These are phyloP conservation scores for Morinoia aosen DNA, from an alignment of 2,888 invertebrate species.

Conservation along the genomic window DNA sequence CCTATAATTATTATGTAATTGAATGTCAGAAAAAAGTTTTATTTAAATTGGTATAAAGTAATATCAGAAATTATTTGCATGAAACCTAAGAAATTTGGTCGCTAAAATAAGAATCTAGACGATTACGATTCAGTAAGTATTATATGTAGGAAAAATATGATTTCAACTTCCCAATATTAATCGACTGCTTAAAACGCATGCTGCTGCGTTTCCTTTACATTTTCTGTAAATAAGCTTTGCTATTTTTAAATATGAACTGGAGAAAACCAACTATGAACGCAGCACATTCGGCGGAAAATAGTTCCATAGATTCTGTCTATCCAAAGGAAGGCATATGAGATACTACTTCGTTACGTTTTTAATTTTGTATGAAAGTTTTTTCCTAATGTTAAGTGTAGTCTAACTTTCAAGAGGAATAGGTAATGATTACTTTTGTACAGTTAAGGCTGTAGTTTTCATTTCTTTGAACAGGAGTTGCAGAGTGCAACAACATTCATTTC, in stretches of 20 bases:
- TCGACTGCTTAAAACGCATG: background rate
- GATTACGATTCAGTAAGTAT: background rate
- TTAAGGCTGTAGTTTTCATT: background rate
- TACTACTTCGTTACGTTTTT: background rate
- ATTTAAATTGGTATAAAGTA: background rate
- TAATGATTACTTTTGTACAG: conserved; percentile 4
- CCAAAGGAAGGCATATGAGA: background rate
- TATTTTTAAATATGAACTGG: background rate
- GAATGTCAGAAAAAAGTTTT: background rate
- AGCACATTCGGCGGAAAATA: background rate
- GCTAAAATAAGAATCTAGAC: background rate
- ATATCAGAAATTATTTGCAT: background rate
- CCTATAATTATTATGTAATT: background rate
- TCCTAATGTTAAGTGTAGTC: background rate
- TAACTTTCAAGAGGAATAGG: background rate
- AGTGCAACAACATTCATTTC: background rate
- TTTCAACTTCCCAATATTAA: background rate
- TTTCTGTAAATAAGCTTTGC: background rate
- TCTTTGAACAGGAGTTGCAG: background rate
- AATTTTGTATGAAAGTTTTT: background rate
- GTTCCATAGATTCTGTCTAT: background rate
- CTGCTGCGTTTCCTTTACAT: background rate
- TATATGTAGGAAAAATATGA: background rate
- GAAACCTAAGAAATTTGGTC: background rate
- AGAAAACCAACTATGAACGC: background rate